Evolutionary conservation across 2,888 invertebrate genomes (phyloP).

Genomic region (Eristalinus sepulchralis): DNA sequence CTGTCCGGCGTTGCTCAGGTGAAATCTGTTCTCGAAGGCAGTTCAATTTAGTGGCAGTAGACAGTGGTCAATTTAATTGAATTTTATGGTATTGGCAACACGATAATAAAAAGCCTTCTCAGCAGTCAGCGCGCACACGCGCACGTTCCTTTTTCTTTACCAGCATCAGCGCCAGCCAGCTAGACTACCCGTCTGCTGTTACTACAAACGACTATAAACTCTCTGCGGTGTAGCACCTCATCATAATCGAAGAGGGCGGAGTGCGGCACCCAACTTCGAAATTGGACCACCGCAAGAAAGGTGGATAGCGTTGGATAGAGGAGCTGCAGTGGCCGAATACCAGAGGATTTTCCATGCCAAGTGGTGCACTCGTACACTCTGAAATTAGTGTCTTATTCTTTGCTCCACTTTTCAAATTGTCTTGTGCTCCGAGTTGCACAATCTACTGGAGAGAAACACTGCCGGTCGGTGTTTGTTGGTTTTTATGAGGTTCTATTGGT

Average conservation of each 20-base stretch:
- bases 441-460: slow-evolving; percentile 1
- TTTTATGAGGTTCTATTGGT: slow-evolving; percentile 23
- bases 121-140: not conserved
- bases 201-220: slow-evolving; percentile 21
- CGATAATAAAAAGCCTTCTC: slow-evolving; percentile 44
- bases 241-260: slow-evolving; percentile 62
- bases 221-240: slow-evolving; percentile 39
- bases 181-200: not conserved
- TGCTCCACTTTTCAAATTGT: slow-evolving; percentile 63
- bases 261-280: slow-evolving; percentile 34
- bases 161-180: not conserved
- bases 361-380: slow-evolving; percentile 17
- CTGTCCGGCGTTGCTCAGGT: slow-evolving; percentile 19
- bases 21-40: slow-evolving; percentile 32
- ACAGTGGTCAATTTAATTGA: slow-evolving; percentile 67
- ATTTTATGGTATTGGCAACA: slow-evolving; percentile 64
- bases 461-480: slow-evolving; percentile 22
- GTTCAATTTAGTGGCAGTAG: slow-evolving; percentile 39
- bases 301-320: slow-evolving; percentile 13
- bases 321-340: slow-evolving; percentile 48
- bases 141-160: not conserved
- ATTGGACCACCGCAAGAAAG: slow-evolving; percentile 51
- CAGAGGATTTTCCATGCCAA: slow-evolving; percentile 32
- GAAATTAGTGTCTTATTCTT: slow-evolving; percentile 60
- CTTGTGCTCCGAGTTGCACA: slow-evolving; percentile 43